phyloP scores from a whole-genome alignment of 2,888 invertebrate genomes.

The Sesamia inferens region DNA sequence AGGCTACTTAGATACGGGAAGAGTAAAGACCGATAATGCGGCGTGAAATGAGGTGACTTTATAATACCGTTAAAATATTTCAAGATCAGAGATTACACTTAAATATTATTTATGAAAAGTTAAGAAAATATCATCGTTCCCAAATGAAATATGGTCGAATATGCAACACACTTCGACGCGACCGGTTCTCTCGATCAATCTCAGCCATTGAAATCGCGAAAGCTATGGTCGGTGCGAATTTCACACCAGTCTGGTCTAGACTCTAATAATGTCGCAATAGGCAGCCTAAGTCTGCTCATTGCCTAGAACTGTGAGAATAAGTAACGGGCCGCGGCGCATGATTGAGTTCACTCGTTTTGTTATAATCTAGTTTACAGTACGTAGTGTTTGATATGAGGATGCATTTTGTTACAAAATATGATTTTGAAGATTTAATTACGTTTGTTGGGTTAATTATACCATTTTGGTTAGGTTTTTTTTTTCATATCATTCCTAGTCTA shows the following conservation, averaged over 20 bases:
- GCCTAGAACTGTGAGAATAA: constrained; percentile 85
- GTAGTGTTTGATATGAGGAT: constrained; percentile 44
- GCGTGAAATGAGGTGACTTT: constrained; percentile 29
- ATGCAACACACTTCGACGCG: constrained; percentile 65
- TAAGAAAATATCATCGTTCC: constrained; percentile 51
- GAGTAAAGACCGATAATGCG: constrained; percentile 47
- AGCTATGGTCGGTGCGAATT: constrained; percentile 86
- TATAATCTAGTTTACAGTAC: constrained; percentile 63
- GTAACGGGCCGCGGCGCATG: constrained; percentile 78
- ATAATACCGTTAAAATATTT: constrained; percentile 30
- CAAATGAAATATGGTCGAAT: constrained; percentile 63
- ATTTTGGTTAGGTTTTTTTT: neutral
- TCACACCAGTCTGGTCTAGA: constrained; percentile 88
- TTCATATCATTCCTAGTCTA: no score
- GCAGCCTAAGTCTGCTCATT: constrained; percentile 71
- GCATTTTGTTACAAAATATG: constrained; percentile 23
- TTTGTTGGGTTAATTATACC: neutral
- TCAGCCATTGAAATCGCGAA: constrained; percentile 84
- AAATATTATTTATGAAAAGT: neutral
- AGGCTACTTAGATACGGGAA: constrained; percentile 51
- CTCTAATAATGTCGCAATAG: constrained; percentile 80
- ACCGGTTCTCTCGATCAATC: constrained; percentile 87
- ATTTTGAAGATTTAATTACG: neutral
- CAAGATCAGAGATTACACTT: constrained; percentile 41
- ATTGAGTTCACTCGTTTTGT: constrained; percentile 71